phyloP scores from a whole-genome alignment of 2,888 invertebrate genomes.

The Globia sparganii region DNA sequence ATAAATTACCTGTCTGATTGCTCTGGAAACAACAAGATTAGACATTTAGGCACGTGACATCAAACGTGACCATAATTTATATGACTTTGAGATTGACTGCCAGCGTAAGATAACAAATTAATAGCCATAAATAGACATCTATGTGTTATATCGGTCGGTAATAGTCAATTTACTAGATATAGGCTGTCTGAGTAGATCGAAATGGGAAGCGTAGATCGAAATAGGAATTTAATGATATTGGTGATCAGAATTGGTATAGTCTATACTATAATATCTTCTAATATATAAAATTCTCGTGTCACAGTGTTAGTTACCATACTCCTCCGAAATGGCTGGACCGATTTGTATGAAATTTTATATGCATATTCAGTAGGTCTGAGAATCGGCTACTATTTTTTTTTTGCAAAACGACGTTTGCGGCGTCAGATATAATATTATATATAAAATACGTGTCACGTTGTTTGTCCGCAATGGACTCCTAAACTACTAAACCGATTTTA shows the following conservation, averaged over 20 bases:
- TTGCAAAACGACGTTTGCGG: no score
- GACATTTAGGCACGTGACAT: conserved; percentile 16
- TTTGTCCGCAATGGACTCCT: no score
- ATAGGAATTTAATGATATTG: background rate
- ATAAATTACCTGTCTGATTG: conserved; percentile 14
- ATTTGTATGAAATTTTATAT: no score
- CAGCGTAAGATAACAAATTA: conserved; percentile 30
- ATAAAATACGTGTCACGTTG: no score
- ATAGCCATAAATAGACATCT: conserved; percentile 40
- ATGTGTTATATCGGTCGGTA: background rate
- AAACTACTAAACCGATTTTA: no score
- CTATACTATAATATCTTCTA: no score
- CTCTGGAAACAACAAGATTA: conserved; percentile 4
- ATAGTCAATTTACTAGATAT: conserved; percentile 17
- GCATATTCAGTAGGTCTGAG: no score
- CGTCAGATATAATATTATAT: no score
- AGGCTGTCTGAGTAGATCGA: background rate
- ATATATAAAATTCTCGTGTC: no score
- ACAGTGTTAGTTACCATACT: no score
- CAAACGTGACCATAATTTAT: conserved; percentile 39
- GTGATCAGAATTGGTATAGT: background rate
- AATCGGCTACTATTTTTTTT: no score
- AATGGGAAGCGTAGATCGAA: background rate
- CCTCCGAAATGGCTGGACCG: no score
- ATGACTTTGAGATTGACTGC: conserved; percentile 39